Base-by-base conservation (phyloP, 2,113 vertebrate genomes). In the Hemibagrus wyckioides region DNA sequence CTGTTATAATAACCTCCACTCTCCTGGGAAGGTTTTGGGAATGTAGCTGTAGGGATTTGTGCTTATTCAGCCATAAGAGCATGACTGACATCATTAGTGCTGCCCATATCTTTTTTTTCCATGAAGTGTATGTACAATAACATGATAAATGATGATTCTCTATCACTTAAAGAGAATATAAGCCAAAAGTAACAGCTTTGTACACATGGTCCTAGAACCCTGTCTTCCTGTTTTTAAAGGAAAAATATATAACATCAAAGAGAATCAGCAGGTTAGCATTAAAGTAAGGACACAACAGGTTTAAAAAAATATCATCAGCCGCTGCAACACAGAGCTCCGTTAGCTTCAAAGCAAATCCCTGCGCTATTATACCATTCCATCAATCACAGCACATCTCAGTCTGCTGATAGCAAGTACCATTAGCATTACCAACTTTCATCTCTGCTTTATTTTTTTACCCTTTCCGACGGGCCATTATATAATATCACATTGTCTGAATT, bases 311-410 rank as follows among this genome's bases (percentile, higher is more conserved):
- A 69, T 17, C 2, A 69, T 69, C 44, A 80, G 77, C 52, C 52
- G 0, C 57, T 80, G 77, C 19, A 36, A 36, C 57, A 57, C 41
- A 59, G 30, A 36, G 54, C 4, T 25, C 30, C 33, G 59, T 81
- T 36, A 14, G 39, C 54, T 81, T 81, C 79, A 81, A 81, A 81
- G 79, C 54, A 36, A 80, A 57, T 59, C 30, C 21, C 33, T 57
- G 30, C 5, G 5, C 54, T 57, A 39, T 57, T 33, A 59, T 13
- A 39, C 23, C 23, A 28, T 17, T 8, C 33, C 33, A 59, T 81
- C 79, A 17, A 59, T 57, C 33, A 57, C 4, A 15, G 13, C 21
- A 28, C 54, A 59, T 81, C 36, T 81, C 56, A 14, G 28, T 39
- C 52, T 80, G 19, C 52, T 80, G 30, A 80, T 57, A 39, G 10